Base-by-base conservation (phyloP, 2,797 vertebrate genomes). In the Pristis pectinata region DNA sequence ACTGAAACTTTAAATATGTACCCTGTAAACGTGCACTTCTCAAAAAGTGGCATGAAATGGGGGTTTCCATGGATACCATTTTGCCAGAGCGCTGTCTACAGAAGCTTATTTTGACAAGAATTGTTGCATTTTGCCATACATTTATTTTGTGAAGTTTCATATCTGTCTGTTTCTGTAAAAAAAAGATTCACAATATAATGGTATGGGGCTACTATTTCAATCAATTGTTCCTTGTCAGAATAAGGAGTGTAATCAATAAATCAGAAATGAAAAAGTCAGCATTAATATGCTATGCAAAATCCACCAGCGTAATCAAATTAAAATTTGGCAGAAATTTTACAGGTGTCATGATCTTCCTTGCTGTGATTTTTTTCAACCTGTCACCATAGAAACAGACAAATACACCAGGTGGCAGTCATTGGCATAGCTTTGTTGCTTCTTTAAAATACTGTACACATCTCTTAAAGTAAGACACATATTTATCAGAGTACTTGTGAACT, bases 271-370 rank as follows among this genome's bases (percentile, higher is more conserved):
- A 34, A 9, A 49, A 53, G 92, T 76, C 70, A 76, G 72, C 34
- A 34, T 93, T 93, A 72, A 93, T 76, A 30, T 67, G 1, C 9
- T 5, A 72, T 41, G 9, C 70, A 34, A 94, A 34, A 74, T 93
- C 10, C 13, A 10, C 67, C 92, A 56, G 7, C n/a, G 24, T 76
- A 76, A 76, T 94, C 70, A 94, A 76, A 94, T 74, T 94, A 74
- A 93, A 94, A 94, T 94, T 94, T 94, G 92, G 92, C 92, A 94
- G 70, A 94, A 94, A 76, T 74, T 72, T 76, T 94, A 94, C 92
- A 94, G 92, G 92, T 94, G 92, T 94, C 92, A 94, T 49, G 92
- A 94, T 72, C 92, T 76, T 76, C 72, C 67, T 53, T n/a, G 92
- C 92, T 94, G 92, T 56, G 92, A 94, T 74, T 94, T 76, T 94